Evolutionary conservation across 2,888 invertebrate species (phyloP).

Genomic region (Volucella inanis): DNA sequence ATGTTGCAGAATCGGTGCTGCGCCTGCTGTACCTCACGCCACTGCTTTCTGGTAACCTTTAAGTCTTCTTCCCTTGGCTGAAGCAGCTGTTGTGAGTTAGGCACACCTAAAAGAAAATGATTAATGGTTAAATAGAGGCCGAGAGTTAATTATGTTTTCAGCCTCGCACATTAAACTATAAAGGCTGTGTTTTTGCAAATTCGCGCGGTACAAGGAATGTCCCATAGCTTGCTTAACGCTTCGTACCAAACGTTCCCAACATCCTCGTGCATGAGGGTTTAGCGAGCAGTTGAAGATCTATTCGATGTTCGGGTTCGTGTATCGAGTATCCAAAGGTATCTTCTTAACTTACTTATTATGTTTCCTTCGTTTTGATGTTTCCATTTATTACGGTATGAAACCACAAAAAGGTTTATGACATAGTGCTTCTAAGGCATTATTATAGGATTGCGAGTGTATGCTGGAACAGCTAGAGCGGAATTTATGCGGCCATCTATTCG

Average conservation of each 20-base stretch:
- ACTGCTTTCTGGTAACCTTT: too few species aligned
- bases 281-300: too few species aligned
- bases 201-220: too few species aligned
- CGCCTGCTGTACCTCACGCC: not conserved
- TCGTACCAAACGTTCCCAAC: too few species aligned
- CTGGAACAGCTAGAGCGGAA: not conserved
- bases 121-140: not conserved
- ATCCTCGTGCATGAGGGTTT: too few species aligned
- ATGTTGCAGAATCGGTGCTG: not conserved
- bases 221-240: too few species aligned
- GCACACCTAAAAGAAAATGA: not conserved
- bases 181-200: too few species aligned
- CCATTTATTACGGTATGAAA: not conserved
- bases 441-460: not conserved
- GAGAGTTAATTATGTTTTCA: not conserved
- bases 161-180: too few species aligned
- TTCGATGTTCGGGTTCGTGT: not conserved
- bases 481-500: too few species aligned
- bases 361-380: conserved; percentile 9
- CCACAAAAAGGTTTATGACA: not conserved
- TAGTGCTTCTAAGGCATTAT: conserved; percentile 5
- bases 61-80: too few species aligned
- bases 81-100: too few species aligned
- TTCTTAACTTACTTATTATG: conserved; percentile 1
- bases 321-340: conserved; percentile 9